These are phyloP conservation scores for Sinonovacula constricta DNA, from an alignment of 1,140 invertebrate genomes.

Conservation along the genomic window DNA sequence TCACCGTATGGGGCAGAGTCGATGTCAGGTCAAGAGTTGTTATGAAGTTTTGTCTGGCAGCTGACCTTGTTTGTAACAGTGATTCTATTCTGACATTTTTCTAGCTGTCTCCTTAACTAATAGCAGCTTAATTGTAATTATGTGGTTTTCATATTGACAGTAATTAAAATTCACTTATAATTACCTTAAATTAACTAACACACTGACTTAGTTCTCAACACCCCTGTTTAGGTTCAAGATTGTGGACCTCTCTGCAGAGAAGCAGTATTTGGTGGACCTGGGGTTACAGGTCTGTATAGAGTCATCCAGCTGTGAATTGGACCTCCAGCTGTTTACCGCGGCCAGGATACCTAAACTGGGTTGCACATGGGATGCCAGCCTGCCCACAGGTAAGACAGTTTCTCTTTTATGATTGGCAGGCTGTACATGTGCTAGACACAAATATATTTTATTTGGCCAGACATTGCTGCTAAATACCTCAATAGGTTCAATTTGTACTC, in stretches of 20 bases:
- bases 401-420: background rate
- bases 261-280: slow-evolving; percentile 26
- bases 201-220: too few relatives aligned
- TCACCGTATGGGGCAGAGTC: too few relatives aligned
- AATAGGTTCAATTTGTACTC: background rate
- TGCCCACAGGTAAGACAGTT: background rate
- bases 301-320: slow-evolving; percentile 17
- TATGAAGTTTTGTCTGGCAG: background rate
- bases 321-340: slow-evolving; percentile 7
- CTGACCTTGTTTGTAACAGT: too few relatives aligned
- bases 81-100: too few relatives aligned
- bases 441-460: background rate
- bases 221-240: slow-evolving; percentile 22
- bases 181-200: background rate
- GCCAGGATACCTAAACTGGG: slow-evolving; percentile 24
- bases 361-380: slow-evolving; percentile 16
- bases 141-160: background rate
- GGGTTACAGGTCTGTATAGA: slow-evolving; percentile 25
- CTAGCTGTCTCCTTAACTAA: too few relatives aligned
- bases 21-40: background rate
- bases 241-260: slow-evolving; percentile 26
- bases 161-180: background rate
- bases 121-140: background rate
- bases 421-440: background rate
- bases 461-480: background rate